A percentile compares a stretch with the other conserved stretches of the same genome.
Evolutionary conservation across 1,140 invertebrate genomes (phyloP).

Genomic region (Caenorhabditis remanei): DNA sequence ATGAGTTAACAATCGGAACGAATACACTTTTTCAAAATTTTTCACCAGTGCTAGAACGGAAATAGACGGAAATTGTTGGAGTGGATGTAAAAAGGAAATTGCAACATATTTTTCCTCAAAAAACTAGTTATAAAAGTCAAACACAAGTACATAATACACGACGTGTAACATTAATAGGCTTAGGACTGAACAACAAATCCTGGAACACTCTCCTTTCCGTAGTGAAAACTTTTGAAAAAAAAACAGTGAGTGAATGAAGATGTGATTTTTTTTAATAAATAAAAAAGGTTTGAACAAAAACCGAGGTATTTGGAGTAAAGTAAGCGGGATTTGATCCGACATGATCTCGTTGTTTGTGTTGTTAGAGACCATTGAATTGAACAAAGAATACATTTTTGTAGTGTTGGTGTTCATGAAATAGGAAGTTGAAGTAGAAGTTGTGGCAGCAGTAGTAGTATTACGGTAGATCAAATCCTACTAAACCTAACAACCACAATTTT

Average conservation of each 20-base stretch:
- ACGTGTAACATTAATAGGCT: constrained; percentile 25
- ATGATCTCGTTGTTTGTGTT: constrained; percentile 43
- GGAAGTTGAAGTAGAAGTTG: background rate
- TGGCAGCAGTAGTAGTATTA: background rate
- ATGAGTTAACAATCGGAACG: background rate
- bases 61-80: constrained; percentile 1
- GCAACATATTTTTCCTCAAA: constrained; percentile 8
- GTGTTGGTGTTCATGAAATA: background rate
- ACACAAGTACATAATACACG: constrained; percentile 5
- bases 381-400: constrained; percentile 34
- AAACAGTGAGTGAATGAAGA: background rate
- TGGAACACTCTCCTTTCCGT: background rate
- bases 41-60: background rate
- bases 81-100: constrained; percentile 48
- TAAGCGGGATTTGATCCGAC: constrained; percentile 36
- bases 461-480: background rate
- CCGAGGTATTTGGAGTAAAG: background rate
- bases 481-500: background rate
- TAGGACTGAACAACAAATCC: constrained; percentile 5
- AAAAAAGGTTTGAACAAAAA: constrained; percentile 40
- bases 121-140: constrained; percentile 30
- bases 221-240: background rate
- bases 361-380: constrained; percentile 9
- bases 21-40: background rate
- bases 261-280: constrained; percentile 21